Percentiles rank a stretch among this genome's conserved stretches.
These are phyloP conservation scores for Archivesica marissinica DNA, from an alignment of 1,140 invertebrate genomes.

Conservation along the genomic window DNA sequence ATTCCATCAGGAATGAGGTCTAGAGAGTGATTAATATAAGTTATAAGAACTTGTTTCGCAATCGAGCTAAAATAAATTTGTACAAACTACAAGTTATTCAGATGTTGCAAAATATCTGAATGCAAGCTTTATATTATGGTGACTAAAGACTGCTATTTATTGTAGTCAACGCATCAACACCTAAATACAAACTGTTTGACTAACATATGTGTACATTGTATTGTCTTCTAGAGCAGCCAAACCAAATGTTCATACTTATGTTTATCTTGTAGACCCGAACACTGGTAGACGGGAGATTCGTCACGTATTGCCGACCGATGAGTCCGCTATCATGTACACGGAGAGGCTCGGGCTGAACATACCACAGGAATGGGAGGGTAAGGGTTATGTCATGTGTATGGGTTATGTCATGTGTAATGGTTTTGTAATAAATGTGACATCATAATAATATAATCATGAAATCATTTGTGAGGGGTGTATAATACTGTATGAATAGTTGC, in stretches of 20 bases:
- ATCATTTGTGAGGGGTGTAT: too few species aligned
- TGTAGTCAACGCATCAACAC: not conserved
- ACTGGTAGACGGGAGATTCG: not conserved
- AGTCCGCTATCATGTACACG: not conserved
- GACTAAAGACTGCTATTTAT: not conserved
- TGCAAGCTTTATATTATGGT: not conserved
- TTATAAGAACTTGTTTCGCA: too few species aligned
- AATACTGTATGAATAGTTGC: too few species aligned
- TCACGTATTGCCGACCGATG: not conserved
- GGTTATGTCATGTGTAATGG: not conserved
- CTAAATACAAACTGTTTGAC: not conserved
- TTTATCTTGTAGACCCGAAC: not conserved
- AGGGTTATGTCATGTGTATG: not conserved
- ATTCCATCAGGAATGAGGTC: too few species aligned
- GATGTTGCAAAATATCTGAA: not conserved
- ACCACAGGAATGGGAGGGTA: slow-evolving; percentile 31
- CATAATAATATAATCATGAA: not conserved
- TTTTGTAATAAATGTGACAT: not conserved
- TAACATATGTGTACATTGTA: not conserved
- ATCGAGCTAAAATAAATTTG: not conserved
- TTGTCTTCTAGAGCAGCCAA: not conserved
- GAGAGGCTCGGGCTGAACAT: not conserved
- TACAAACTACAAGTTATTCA: not conserved
- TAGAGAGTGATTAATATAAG: too few species aligned
- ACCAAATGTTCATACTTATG: not conserved